A percentile compares a stretch with the other conserved stretches of the same genome.
Evolutionary conservation across 2,797 vertebrate genomes (phyloP).

Genomic region (Manis pentadactyla): DNA sequence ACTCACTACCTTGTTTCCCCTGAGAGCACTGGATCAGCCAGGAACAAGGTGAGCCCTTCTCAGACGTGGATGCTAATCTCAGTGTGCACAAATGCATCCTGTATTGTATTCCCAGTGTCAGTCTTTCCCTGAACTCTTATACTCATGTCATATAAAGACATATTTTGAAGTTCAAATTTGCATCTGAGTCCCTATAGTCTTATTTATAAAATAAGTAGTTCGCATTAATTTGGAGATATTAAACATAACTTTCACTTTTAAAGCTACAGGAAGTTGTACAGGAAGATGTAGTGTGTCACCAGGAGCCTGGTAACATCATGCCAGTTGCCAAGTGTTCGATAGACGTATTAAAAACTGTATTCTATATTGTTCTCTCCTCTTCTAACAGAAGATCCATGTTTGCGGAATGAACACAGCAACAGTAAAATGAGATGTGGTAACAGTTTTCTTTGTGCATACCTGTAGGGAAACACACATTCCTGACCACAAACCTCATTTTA

Average conservation of each 20-base stretch:
- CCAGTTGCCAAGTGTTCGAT: no score
- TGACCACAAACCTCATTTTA: conserved; percentile 31
- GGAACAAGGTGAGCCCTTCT: background rate
- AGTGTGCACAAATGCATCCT: background rate
- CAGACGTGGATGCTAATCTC: background rate
- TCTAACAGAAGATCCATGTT: background rate
- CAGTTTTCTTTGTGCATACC: background rate
- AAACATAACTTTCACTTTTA: background rate
- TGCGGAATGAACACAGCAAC: background rate
- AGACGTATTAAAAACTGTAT: background rate
- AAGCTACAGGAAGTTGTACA: background rate
- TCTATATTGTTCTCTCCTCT: background rate
- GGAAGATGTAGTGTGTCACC: background rate
- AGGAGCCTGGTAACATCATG: background rate
- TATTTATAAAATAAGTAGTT: background rate
- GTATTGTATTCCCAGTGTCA: background rate
- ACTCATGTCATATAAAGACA: background rate
- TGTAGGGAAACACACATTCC: background rate
- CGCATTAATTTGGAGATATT: background rate
- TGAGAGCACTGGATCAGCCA: background rate
- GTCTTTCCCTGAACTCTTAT: background rate
- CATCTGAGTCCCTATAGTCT: background rate
- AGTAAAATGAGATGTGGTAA: background rate
- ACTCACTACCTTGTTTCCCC: background rate
- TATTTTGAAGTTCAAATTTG: background rate